Percentiles rank a stretch among this genome's conserved stretches.
These are phyloP conservation scores for Cheilinus undulatus DNA, from an alignment of 2,113 vertebrate genomes.

Conservation along the genomic window DNA sequence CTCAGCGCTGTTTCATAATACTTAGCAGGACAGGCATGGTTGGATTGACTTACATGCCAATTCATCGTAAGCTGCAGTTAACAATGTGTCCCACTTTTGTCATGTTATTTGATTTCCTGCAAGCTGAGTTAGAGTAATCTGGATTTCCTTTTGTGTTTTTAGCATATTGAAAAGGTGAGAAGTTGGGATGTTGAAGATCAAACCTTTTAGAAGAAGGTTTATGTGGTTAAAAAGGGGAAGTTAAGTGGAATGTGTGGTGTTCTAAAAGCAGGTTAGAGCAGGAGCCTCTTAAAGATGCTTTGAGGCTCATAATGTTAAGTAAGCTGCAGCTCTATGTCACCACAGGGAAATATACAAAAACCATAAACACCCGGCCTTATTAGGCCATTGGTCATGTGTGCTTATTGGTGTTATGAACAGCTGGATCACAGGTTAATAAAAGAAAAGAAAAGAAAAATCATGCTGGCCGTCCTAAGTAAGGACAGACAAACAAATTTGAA, in stretches of 20 bases:
- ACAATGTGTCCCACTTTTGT: not conserved
- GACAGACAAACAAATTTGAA: constrained; percentile 19
- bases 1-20: not conserved
- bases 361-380: not conserved
- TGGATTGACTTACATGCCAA: too few species aligned
- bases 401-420: too few species aligned
- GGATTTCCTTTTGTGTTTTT: not conserved
- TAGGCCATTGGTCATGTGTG: not conserved
- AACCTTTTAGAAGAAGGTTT: not conserved
- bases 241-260: not conserved
- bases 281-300: not conserved
- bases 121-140: not conserved
- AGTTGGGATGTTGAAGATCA: not conserved
- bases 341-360: constrained; percentile 12
- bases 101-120: not conserved
- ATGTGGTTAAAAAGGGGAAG: not conserved
- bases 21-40: too few species aligned
- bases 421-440: too few species aligned
- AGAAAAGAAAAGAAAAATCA: not conserved
- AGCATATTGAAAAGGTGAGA: constrained; percentile 4
- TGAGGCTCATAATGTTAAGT: not conserved
- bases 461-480: not conserved
- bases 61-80: not conserved
- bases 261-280: not conserved
- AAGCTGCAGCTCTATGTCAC: not conserved